Evolutionary conservation across 2,888 invertebrate genomes (phyloP), one percentile per base, ranked within the genome.

Genomic region (Thera obeliscata): DNA sequence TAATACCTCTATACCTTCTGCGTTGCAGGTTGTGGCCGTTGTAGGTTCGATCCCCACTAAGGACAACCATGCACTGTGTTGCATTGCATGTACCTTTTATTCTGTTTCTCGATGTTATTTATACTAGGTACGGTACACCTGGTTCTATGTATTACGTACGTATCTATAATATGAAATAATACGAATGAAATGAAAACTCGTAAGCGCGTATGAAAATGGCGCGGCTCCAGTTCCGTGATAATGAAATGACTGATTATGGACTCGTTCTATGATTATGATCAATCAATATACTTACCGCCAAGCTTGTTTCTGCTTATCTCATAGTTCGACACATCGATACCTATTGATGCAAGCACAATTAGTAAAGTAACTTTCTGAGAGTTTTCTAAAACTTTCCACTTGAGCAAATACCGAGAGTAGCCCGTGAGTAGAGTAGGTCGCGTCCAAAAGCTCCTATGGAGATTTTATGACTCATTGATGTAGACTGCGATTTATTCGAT

Each of bases 291-390:
- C 77, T 79, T 75, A 78, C 85, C 84, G 56, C 83, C 84, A 61
- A 86, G 75, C 69, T 81, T 83, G 72, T 89, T 89, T 74, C 92
- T 80, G 87, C 92, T 93, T 76, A 88, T 69, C 70, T 91, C 91
- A 75, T 93, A 93, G 84, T 92, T 93, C 50, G 85, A 79, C 12
- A 84, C 82, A 65, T 86, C 85, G 69, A 82, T 74, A 84, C 91
- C 92, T 92, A 86, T 72, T 61, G 65, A 75, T 52, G 8, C 33
- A 33, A 52, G 52, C 33, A 52, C 33, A 52, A 8, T 52, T 49
- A 49, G 49, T 52, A 52, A 33, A 12, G 9, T 7, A 50, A 6
- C 50, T 49, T 12, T 50, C 50, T 33, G 33, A 52, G 22, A 52
- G 3, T 33, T 50, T 52, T 52, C 52, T 33, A 52, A 33, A 33